Percentiles rank a stretch among this genome's conserved stretches.
phyloP scores from a whole-genome alignment of 2,888 invertebrate species.

The Xestia xanthographa region DNA sequence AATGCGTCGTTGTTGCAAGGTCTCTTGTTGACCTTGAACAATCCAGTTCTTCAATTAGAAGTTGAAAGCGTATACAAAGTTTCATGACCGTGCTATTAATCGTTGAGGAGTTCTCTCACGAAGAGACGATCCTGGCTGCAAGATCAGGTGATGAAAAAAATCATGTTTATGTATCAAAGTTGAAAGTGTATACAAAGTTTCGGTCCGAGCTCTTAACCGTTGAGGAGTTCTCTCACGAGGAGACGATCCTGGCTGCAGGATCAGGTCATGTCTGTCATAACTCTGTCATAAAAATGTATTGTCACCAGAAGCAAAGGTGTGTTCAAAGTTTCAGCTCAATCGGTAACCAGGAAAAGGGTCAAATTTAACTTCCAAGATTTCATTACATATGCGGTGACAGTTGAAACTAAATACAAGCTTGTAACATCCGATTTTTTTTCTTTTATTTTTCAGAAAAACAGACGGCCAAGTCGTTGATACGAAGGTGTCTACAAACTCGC shows the following conservation, averaged over 20 bases:
- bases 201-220: background rate
- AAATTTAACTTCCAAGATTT: background rate
- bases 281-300: background rate
- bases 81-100: no score
- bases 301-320: background rate
- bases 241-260: background rate
- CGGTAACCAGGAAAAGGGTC: background rate
- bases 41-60: no score
- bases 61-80: no score
- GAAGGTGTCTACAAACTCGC: conserved; percentile 10
- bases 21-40: no score
- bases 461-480: conserved; percentile 30
- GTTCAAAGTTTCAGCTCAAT: background rate
- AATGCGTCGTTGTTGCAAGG: no score
- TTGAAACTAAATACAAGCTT: no score
- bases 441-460: conserved; percentile 18
- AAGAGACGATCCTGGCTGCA: no score
- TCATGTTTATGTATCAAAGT: no score
- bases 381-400: background rate
- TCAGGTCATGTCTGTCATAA: background rate
- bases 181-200: background rate
- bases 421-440: background rate
- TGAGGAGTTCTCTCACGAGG: background rate
- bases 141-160: no score
- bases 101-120: no score